Evolutionary conservation across 2,797 vertebrate genomes (phyloP).

Genomic region (Limnodromus scolopaceus): DNA sequence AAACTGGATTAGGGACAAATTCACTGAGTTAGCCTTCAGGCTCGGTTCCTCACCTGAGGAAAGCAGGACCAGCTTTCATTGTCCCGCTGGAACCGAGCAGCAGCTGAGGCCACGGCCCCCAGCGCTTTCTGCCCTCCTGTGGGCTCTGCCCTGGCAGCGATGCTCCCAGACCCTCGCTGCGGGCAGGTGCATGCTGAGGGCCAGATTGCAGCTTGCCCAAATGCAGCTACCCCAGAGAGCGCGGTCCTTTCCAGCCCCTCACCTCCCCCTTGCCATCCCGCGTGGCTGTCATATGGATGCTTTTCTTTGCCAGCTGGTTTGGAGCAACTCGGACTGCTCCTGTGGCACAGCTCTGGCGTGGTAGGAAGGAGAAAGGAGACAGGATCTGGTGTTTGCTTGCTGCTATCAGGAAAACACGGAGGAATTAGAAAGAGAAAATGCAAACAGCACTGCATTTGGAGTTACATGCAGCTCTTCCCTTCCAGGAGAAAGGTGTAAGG

Average conservation of each 20-base stretch:
- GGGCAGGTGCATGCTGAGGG: neutral
- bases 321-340: neutral
- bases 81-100: neutral
- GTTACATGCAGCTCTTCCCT: neutral
- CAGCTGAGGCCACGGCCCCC: neutral
- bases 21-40: neutral
- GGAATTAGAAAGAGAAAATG: neutral
- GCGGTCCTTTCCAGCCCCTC: neutral
- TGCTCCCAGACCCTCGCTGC: neutral
- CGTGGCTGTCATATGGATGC: neutral
- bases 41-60: neutral
- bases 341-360: fast-evolving
- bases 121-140: fast-evolving
- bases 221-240: neutral
- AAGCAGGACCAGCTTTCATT: neutral
- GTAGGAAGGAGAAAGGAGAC: neutral
- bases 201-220: neutral
- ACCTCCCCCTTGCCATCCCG: neutral
- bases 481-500: neutral
- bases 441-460: neutral
- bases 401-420: fast-evolving
- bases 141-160: neutral
- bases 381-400: neutral
- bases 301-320: neutral
- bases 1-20: neutral